phyloP scores from a whole-genome alignment of 2,797 vertebrate species.

The Mormyrus proboscirostris region DNA sequence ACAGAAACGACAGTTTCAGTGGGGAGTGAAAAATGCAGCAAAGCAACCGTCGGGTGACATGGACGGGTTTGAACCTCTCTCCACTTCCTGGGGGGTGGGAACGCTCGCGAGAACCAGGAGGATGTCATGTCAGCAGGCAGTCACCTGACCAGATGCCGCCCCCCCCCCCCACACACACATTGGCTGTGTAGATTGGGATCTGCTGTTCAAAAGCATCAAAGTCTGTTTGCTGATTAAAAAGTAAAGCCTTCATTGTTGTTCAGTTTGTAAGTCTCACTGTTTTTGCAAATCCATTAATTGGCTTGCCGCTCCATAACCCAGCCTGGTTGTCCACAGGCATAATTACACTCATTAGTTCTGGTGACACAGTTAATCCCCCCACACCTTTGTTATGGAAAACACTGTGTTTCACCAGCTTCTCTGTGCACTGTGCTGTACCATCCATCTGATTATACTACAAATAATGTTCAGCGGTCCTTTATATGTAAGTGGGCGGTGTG shows the following conservation, averaged over 20 bases:
- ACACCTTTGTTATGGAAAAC: slow-evolving; percentile 2
- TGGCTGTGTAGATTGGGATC: neutral
- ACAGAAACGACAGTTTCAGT: neutral
- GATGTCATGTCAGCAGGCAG: neutral
- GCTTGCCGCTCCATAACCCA: neutral
- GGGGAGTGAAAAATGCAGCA: neutral
- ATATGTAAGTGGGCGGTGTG: neutral
- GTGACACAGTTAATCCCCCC: neutral
- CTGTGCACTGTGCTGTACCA: neutral
- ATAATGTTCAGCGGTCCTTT: neutral
- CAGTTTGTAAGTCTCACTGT: neutral
- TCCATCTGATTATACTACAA: neutral
- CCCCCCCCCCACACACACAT: neutral
- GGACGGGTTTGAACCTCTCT: neutral
- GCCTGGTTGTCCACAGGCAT: neutral
- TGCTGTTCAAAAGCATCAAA: neutral
- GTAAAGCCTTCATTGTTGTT: neutral
- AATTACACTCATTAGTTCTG: neutral
- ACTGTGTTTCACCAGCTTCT: neutral
- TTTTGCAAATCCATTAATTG: slow-evolving; percentile 10
- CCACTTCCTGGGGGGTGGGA: neutral
- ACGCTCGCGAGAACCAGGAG: neutral
- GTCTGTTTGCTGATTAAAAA: neutral
- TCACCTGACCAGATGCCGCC: neutral
- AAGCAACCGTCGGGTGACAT: neutral